Percentiles rank a stretch among this genome's conserved stretches.
Evolutionary conservation across 2,113 vertebrate species (phyloP).

Genomic region (Heloderma charlesbogerti): DNA sequence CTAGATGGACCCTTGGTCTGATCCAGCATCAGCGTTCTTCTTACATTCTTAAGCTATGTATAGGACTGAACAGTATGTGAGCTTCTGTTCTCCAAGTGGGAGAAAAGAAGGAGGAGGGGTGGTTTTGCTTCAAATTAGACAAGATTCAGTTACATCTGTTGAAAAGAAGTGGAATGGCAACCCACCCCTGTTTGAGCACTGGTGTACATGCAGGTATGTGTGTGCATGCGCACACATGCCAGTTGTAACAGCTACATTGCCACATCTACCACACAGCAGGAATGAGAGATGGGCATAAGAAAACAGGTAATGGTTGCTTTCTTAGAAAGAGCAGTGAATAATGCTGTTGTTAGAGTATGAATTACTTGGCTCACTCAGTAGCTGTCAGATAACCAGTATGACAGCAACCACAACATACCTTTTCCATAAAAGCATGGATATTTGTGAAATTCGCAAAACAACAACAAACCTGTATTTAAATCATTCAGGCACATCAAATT

Average conservation of each 20-base stretch:
- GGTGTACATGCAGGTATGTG: background rate
- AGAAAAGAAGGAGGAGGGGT: background rate
- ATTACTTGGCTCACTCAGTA: constrained; percentile 32
- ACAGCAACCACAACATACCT: constrained; percentile 13
- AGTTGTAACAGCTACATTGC: background rate
- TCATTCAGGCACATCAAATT: constrained; percentile 43
- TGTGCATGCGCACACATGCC: no score
- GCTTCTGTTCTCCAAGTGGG: background rate
- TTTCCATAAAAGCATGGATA: constrained; percentile 44
- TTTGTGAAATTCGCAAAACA: background rate
- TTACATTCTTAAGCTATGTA: no score
- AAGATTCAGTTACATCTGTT: background rate
- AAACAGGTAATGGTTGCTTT: constrained; percentile 3
- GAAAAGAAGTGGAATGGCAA: background rate
- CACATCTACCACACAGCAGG: background rate
- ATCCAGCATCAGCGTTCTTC: no score
- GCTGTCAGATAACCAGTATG: constrained; percentile 46
- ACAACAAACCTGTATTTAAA: background rate
- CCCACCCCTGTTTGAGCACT: background rate
- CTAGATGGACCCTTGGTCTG: no score
- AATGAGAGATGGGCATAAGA: constrained; percentile 6
- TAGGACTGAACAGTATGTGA: background rate
- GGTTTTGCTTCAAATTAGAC: background rate
- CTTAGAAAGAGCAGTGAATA: constrained; percentile 50
- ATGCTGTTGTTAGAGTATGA: constrained; percentile 43